Percentiles rank a stretch among this genome's conserved stretches.
Conservation (phyloP, 2,888 invertebrate genomes). For the Leucophenga montana region DNA sequence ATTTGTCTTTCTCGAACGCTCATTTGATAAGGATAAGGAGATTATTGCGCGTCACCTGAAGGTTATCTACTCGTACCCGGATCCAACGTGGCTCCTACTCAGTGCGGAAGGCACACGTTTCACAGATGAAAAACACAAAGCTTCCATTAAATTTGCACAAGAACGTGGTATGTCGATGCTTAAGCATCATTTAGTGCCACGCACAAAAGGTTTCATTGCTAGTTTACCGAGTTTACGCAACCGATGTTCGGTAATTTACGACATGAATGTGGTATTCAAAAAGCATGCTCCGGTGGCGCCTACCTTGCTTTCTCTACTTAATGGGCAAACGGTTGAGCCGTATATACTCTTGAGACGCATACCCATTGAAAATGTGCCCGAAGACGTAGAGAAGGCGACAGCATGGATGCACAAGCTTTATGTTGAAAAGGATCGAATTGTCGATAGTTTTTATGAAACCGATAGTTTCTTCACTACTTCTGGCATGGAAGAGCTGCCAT, state of each 20-base stretch:
- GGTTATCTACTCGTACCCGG: constrained; percentile 89
- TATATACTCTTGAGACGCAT: constrained; percentile 87
- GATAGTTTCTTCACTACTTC: constrained; percentile 87
- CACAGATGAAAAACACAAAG: constrained; percentile 88
- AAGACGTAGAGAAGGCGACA: constrained; percentile 80
- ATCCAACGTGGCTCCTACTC: constrained; percentile 90
- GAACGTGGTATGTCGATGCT: constrained; percentile 88
- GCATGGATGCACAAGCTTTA: constrained; percentile 89
- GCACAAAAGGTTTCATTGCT: constrained; percentile 94
- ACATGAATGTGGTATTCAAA: constrained; percentile 84
- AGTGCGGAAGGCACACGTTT: constrained; percentile 96
- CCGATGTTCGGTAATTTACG: constrained; percentile 87
- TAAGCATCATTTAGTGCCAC: constrained; percentile 93
- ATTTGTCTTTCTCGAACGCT: constrained; percentile 93
- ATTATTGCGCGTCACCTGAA: constrained; percentile 86
- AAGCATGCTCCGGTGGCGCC: constrained; percentile 79
- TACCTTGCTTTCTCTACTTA: constrained; percentile 84
- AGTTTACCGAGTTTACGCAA: constrained; percentile 87
- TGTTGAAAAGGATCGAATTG: constrained; percentile 81
- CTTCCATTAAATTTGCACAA: constrained; percentile 88
- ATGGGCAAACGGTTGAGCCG: constrained; percentile 82
- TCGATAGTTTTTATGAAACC: constrained; percentile 72
- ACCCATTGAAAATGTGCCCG: constrained; percentile 85
- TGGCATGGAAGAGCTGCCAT: constrained; percentile 79
- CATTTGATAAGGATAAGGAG: constrained; percentile 91